Evolutionary conservation across 2,113 vertebrate genomes (phyloP), one percentile per base, ranked within the genome.

Genomic region (Cyanistes caeruleus): DNA sequence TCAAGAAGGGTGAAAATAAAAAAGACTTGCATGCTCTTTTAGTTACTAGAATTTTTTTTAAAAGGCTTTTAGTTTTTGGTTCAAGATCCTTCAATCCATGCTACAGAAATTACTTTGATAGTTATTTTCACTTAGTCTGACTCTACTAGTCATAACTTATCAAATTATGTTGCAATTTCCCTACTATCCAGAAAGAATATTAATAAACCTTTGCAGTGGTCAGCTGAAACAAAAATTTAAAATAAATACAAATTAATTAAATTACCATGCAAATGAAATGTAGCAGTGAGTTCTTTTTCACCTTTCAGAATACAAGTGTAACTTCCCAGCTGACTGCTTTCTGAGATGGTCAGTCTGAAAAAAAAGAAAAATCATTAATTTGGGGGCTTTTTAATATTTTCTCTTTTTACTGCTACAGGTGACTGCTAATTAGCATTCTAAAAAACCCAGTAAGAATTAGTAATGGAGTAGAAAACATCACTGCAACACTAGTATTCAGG

Each of bases 191-290:
- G 52, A 48, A 90, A 53, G 9, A n/a, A 24, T 11, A 37, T 10
- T 52, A 52, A 56, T 18, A 51, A 4, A 72, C 4, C 3, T 75
- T 60, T 78, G 35, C 41, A 76, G 14, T 20, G 8, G 21, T 43
- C 22, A 82, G 48, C 15, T 31, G 44, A 91, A 86, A n/a, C 5
- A 84, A 74, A 86, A 74, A 74, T 43, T 70, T 68, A 25, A 87
- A 84, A 75, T 39, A 65, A 95, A 95, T 96, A 89, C 5, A 46
- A 43, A 52, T 33, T 30, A n/a, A 69, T 63, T 59, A 90, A 81
- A 87, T 98, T 97, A 98, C 98, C 98, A 94, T 93, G 91, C 52
- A 98, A 93, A 87, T 91, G 30, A 97, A 98, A 98, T 4, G 49
- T 44, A 62, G 94, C 98, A 3, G 27, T 94, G 37, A 91, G 22